Evolutionary conservation across 1,140 invertebrate species (phyloP).

Genomic region (Heliconius melpomene): DNA sequence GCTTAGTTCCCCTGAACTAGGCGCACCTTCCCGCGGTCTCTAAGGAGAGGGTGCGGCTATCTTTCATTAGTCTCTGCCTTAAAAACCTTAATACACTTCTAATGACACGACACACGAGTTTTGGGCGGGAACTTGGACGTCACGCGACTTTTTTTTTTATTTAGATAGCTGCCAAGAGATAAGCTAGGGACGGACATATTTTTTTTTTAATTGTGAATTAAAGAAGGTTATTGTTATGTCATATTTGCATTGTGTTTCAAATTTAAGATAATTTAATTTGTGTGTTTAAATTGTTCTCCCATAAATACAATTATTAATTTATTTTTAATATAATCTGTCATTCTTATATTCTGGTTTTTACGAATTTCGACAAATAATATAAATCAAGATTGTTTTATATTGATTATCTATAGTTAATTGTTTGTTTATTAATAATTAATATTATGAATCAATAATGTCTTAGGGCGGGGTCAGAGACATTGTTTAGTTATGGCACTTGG

Average conservation of each 20-base stretch:
- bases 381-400: not conserved
- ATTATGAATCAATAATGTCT: slow-evolving; percentile 50
- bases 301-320: no score
- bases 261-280: not conserved
- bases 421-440: not conserved
- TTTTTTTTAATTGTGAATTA: slow-evolving; percentile 17
- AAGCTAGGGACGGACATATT: slow-evolving; percentile 28
- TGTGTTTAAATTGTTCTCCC: not conserved
- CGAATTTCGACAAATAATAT: not conserved
- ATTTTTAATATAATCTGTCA: no score
- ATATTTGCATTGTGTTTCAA: not conserved
- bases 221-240: not conserved
- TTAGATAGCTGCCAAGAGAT: slow-evolving; percentile 32
- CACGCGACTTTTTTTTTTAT: slow-evolving; percentile 52
- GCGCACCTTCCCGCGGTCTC: slow-evolving; percentile 65
- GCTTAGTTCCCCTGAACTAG: slow-evolving; percentile 15
- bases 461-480: slow-evolving; percentile 59
- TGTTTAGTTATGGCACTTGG: slow-evolving; percentile 54
- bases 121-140: slow-evolving; percentile 53
- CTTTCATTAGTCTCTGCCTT: slow-evolving; percentile 71
- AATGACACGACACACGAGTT: slow-evolving; percentile 72
- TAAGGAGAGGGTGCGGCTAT: slow-evolving; percentile 72
- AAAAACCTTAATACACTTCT: slow-evolving; percentile 72
- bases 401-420: not conserved
- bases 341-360: no score